These are phyloP conservation scores for Lepidotrigona ventralis DNA, from an alignment of 1,140 invertebrate genomes.

Conservation along the genomic window DNA sequence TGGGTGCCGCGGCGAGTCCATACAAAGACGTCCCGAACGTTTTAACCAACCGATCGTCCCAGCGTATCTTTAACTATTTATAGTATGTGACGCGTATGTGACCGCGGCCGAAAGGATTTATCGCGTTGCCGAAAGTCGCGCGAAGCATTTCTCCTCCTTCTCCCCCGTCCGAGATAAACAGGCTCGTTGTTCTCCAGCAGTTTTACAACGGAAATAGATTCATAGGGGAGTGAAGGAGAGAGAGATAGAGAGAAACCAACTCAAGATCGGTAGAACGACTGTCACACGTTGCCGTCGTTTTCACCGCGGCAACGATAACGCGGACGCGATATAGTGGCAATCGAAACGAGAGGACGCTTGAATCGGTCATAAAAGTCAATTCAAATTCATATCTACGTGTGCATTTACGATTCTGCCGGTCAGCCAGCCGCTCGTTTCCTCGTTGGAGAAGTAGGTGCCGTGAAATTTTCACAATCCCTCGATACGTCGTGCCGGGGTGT, in stretches of 20 bases:
- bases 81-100: constrained; percentile 61
- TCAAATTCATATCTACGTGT: constrained; percentile 20
- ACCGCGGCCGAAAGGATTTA: constrained; percentile 59
- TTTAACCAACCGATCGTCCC: constrained; percentile 58
- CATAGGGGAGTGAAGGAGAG: neutral
- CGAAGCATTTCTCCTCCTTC: constrained; percentile 47
- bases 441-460: neutral
- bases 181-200: constrained; percentile 53
- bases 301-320: neutral
- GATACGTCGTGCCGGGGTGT: constrained; percentile 14
- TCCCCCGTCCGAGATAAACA: constrained; percentile 50
- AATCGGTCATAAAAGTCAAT: constrained; percentile 29
- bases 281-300: neutral
- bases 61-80: constrained; percentile 59
- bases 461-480: constrained; percentile 48
- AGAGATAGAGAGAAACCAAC: neutral
- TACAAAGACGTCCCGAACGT: constrained; percentile 54
- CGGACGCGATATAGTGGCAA: neutral
- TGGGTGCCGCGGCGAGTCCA: constrained; percentile 17
- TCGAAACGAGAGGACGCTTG: neutral
- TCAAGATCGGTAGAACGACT: neutral
- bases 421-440: constrained; percentile 16
- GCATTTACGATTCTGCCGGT: constrained; percentile 4
- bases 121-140: constrained; percentile 62
- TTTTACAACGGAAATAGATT: constrained; percentile 53